Evolutionary conservation across 2,888 invertebrate species (phyloP).

Genomic region (Rhopalosiphum nymphaeae): DNA sequence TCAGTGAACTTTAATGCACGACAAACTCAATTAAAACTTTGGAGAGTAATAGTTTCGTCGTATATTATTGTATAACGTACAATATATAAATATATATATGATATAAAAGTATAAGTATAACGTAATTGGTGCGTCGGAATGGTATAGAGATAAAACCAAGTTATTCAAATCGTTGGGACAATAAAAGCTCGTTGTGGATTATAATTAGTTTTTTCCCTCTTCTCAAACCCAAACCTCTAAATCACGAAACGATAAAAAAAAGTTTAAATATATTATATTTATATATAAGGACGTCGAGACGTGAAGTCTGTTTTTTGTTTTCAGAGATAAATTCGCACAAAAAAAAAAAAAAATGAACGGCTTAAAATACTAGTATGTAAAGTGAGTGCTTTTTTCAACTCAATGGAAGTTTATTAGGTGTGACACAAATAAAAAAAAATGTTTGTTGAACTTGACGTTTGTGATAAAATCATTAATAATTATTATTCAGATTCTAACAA

Average conservation of each 20-base stretch:
- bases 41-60: constrained; percentile 40
- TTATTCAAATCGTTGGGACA: constrained; percentile 6
- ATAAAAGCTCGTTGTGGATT: background rate
- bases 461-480: background rate
- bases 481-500: background rate
- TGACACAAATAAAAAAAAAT: background rate
- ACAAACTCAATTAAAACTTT: constrained; percentile 49
- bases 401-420: background rate
- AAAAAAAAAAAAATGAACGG: background rate
- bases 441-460: background rate
- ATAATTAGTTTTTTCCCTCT: constrained; percentile 18
- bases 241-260: background rate
- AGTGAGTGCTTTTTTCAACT: background rate
- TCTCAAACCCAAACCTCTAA: background rate
- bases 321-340: background rate
- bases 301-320: background rate
- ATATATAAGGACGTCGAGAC: background rate
- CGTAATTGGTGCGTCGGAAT: background rate
- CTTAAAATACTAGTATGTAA: background rate
- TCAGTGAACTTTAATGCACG: background rate
- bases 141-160: constrained; percentile 23
- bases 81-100: background rate
- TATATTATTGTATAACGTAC: constrained; percentile 6
- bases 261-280: background rate
- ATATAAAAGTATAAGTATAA: constrained; percentile 6